Conservation (phyloP, 2,797 vertebrate genomes). For the Chromis chromis region DNA sequence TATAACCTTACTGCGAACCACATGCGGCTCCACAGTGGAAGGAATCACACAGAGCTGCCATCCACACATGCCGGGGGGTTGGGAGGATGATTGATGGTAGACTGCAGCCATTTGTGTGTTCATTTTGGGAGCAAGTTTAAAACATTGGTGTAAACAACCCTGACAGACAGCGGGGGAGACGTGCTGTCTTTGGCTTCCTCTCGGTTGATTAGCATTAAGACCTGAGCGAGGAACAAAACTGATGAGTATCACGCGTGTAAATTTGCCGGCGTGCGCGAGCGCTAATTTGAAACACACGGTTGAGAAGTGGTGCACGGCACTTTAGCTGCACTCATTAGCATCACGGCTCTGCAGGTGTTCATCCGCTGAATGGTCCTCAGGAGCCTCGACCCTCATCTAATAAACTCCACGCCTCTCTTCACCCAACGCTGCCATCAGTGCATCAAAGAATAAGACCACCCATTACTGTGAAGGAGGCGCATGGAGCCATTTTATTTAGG, state of each 20-base stretch:
- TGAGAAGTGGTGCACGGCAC: neutral
- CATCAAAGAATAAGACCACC: slow-evolving; percentile 68
- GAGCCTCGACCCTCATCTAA: slow-evolving; percentile 58
- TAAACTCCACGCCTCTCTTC: slow-evolving; percentile 54
- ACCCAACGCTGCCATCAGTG: slow-evolving; percentile 47
- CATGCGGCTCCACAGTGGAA: slow-evolving; percentile 40
- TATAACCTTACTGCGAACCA: slow-evolving; percentile 65
- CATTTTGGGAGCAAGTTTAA: slow-evolving; percentile 59
- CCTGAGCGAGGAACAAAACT: slow-evolving; percentile 16
- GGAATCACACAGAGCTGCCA: slow-evolving; percentile 64
- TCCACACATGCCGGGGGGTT: slow-evolving; percentile 34
- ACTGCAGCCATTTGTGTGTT: slow-evolving; percentile 58
- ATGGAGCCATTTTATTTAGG: slow-evolving; percentile 48
- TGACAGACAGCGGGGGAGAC: slow-evolving; percentile 35
- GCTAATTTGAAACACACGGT: slow-evolving; percentile 30
- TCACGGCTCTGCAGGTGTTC: slow-evolving; percentile 38
- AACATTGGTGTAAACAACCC: slow-evolving; percentile 55
- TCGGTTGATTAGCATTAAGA: slow-evolving; percentile 46
- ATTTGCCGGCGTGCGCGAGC: neutral
- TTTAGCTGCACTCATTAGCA: slow-evolving; percentile 30
- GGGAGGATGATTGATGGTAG: slow-evolving; percentile 67
- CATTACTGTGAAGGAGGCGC: slow-evolving; percentile 47
- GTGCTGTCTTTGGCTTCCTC: slow-evolving; percentile 10
- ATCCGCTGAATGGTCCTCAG: slow-evolving; percentile 44
- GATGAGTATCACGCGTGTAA: slow-evolving; percentile 4